Percentiles rank a stretch among this genome's conserved stretches.
Conservation (phyloP, 2,888 invertebrate genomes). For the Drosophila quinaria region DNA sequence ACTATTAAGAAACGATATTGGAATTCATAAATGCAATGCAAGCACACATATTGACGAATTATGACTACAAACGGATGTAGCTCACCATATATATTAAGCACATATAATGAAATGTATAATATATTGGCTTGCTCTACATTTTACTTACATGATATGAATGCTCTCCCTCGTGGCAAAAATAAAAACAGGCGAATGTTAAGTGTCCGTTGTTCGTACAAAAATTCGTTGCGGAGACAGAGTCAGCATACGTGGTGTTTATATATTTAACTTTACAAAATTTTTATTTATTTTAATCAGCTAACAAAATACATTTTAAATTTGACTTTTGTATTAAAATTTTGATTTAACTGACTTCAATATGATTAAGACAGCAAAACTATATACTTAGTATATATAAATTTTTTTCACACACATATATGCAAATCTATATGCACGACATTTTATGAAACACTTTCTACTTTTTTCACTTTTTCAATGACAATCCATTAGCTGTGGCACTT, state of each 20-base stretch:
- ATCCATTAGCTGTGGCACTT: not conserved
- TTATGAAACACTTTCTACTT: slow-evolving; percentile 20
- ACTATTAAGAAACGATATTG: slow-evolving; percentile 24
- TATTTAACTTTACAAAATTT: slow-evolving; percentile 66
- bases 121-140: slow-evolving; percentile 65
- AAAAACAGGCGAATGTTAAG: slow-evolving; percentile 53
- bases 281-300: slow-evolving; percentile 10
- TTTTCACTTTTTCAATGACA: not conserved
- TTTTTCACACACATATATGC: slow-evolving; percentile 17
- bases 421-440: slow-evolving; percentile 15
- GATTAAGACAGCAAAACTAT: slow-evolving; percentile 46
- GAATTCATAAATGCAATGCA: slow-evolving; percentile 49
- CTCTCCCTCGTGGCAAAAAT: slow-evolving; percentile 64
- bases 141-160: slow-evolving; percentile 64
- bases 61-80: slow-evolving; percentile 27
- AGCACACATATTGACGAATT: slow-evolving; percentile 30
- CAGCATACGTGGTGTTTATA: slow-evolving; percentile 75
- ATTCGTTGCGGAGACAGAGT: slow-evolving; percentile 37
- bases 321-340: slow-evolving; percentile 22
- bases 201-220: slow-evolving; percentile 49
- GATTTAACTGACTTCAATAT: slow-evolving; percentile 19
- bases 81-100: slow-evolving; percentile 10
- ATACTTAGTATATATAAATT: slow-evolving; percentile 35
- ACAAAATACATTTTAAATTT: slow-evolving; percentile 30
- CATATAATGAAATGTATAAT: slow-evolving; percentile 20